These are phyloP conservation scores for Agrotis segetum DNA, from an alignment of 2,888 invertebrate species.

Conservation along the genomic window DNA sequence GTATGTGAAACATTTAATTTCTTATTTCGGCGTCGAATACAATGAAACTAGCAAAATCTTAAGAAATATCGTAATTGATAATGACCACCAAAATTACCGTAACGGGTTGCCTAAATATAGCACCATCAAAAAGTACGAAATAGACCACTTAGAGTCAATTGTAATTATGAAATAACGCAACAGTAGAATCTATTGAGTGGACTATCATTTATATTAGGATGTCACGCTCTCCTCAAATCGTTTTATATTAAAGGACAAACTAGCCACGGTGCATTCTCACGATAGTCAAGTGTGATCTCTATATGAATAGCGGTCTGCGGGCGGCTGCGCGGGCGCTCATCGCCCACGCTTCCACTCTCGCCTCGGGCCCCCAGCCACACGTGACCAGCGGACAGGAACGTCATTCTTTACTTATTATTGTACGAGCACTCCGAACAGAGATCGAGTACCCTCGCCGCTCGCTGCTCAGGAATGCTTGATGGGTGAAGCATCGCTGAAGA, in stretches of 20 bases:
- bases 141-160: slow-evolving; percentile 23
- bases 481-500: slow-evolving; percentile 75
- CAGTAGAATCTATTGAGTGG: slow-evolving; percentile 35
- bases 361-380: slow-evolving; percentile 83
- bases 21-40: slow-evolving; percentile 19
- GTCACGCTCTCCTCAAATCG: slow-evolving; percentile 51
- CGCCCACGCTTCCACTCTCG: slow-evolving; percentile 89
- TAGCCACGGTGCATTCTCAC: slow-evolving; percentile 80
- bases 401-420: slow-evolving; percentile 77
- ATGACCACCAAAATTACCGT: slow-evolving; percentile 3
- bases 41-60: background rate
- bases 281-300: slow-evolving; percentile 75
- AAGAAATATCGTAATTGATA: slow-evolving; percentile 2
- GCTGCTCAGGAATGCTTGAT: slow-evolving; percentile 73
- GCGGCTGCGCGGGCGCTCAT: slow-evolving; percentile 41
- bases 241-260: slow-evolving; percentile 70
- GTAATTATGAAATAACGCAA: slow-evolving; percentile 24
- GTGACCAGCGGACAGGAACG: slow-evolving; percentile 81
- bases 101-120: slow-evolving; percentile 21
- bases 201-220: slow-evolving; percentile 27
- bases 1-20: slow-evolving; percentile 14
- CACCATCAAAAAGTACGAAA: slow-evolving; percentile 17
- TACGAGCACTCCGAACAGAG: slow-evolving; percentile 69
- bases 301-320: slow-evolving; percentile 63
- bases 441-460: slow-evolving; percentile 75